Conservation (phyloP, 2,888 invertebrate genomes). For the Diloba caeruleocephala region DNA sequence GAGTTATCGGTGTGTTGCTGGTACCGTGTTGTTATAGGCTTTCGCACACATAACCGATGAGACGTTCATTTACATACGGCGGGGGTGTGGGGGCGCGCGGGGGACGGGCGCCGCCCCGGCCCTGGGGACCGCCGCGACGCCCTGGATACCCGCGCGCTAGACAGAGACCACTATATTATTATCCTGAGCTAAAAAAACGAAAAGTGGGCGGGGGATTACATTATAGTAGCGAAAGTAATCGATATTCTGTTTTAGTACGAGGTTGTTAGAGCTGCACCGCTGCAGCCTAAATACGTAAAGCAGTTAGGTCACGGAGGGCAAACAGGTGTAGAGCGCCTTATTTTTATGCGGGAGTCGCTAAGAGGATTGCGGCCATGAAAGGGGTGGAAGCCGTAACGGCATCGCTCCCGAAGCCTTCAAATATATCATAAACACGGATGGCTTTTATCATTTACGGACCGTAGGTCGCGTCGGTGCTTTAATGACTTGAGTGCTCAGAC, state of each 20-base stretch:
- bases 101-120: constrained; percentile 66
- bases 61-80: constrained; percentile 89
- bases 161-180: constrained; percentile 86
- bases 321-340: constrained; percentile 59
- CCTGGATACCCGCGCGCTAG: constrained; percentile 68
- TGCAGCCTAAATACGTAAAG: constrained; percentile 85
- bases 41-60: constrained; percentile 78
- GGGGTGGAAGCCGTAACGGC: constrained; percentile 47
- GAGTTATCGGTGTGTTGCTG: constrained; percentile 66
- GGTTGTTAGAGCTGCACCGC: constrained; percentile 86
- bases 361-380: constrained; percentile 57
- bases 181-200: constrained; percentile 86
- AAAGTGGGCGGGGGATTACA: constrained; percentile 90
- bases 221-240: constrained; percentile 90
- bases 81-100: constrained; percentile 63
- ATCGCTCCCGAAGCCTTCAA: constrained; percentile 53
- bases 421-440: constrained; percentile 63
- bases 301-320: constrained; percentile 79
- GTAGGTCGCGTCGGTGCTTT: constrained; percentile 37
- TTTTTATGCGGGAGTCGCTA: constrained; percentile 58
- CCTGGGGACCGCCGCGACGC: constrained; percentile 70
- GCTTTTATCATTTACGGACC: constrained; percentile 58
- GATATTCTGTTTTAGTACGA: constrained; percentile 89
- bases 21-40: constrained; percentile 65
- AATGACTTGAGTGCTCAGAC: constrained; percentile 50